These are phyloP conservation scores for Bombus confusus DNA, from an alignment of 1,140 invertebrate species.

Conservation along the genomic window DNA sequence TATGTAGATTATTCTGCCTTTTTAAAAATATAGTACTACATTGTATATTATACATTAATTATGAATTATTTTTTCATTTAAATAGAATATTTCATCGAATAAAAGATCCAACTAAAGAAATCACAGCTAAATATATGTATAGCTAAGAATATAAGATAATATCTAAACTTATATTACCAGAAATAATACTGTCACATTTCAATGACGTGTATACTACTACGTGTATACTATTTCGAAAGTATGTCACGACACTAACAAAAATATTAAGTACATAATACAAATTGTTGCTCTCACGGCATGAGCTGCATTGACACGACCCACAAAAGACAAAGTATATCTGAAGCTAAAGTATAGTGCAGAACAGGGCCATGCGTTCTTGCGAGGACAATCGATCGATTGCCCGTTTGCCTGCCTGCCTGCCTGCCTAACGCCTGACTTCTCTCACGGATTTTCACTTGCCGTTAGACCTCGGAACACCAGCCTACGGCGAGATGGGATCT, in stretches of 20 bases:
- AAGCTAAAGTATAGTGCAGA: slow-evolving; percentile 57
- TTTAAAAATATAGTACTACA: background rate
- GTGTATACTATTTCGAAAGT: background rate
- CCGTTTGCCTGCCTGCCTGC: slow-evolving; percentile 59
- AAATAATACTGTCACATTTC: background rate
- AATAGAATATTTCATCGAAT: background rate
- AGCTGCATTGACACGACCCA: slow-evolving; percentile 60
- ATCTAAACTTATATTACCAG: background rate
- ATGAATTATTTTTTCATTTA: background rate
- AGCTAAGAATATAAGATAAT: background rate
- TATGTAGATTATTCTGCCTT: background rate
- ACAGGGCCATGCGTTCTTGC: slow-evolving; percentile 68
- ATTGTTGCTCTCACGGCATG: slow-evolving; percentile 52
- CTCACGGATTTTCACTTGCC: slow-evolving; percentile 41
- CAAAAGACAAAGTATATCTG: slow-evolving; percentile 64
- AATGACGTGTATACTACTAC: background rate
- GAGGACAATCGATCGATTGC: slow-evolving; percentile 67
- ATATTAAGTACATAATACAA: background rate
- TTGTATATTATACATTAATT: background rate
- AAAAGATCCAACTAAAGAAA: background rate
- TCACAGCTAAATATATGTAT: background rate
- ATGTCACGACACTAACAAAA: background rate
- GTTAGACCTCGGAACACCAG: slow-evolving; percentile 37
- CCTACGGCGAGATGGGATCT: slow-evolving; percentile 20
- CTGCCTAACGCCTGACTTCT: slow-evolving; percentile 58